Evolutionary conservation across 2,797 vertebrate species (phyloP), one percentile per base, ranked within the genome.

Genomic region (Limosa lapponica): DNA sequence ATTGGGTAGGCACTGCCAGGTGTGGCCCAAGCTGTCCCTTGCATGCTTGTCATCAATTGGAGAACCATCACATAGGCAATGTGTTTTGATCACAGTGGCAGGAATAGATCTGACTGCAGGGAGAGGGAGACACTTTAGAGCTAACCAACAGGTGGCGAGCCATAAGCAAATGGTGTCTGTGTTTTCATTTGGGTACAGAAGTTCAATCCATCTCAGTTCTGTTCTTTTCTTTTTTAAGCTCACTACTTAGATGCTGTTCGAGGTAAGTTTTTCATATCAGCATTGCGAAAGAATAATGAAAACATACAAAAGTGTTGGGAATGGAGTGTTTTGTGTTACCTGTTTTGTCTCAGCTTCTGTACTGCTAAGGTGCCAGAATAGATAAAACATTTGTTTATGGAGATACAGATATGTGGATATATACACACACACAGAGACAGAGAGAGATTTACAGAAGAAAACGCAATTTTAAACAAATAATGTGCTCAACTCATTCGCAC

Each of bases 211-310:
- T 97, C 95, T 96, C 88, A 95, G 90, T 90, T 89, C 87, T 97
- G 95, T 96, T 98, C 93, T 96, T 71, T 83, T 92, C 91, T 93
- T 85, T 96, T 97, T 97, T 95, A 95, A 98, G 98, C 98, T 96
- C 98, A 98, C 98, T 98, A 98, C 97, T 98, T 98, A 98, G 98
- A 99, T 98, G 98, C 98, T 88, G 98, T 98, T 94, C 98, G 98
- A 99, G 98, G 98, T 98, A 98, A 98, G 98, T 87, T 93, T 90
- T 97, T 96, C 71, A 6, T 88, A 87, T 83, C 75, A 84, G 51
- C 87, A 72, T 95, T 96, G 67, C 39, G 11, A 80, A 73, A 86
- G 51, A 87, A 46, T 81, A 87, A 65, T 67, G 44, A 55, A 90
- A 94, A 90, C 62, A 71, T 18, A 16, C 18, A 62, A 34, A 96